phyloP scores from a whole-genome alignment of 2,797 vertebrate species.

The Harpagifer antarcticus region DNA sequence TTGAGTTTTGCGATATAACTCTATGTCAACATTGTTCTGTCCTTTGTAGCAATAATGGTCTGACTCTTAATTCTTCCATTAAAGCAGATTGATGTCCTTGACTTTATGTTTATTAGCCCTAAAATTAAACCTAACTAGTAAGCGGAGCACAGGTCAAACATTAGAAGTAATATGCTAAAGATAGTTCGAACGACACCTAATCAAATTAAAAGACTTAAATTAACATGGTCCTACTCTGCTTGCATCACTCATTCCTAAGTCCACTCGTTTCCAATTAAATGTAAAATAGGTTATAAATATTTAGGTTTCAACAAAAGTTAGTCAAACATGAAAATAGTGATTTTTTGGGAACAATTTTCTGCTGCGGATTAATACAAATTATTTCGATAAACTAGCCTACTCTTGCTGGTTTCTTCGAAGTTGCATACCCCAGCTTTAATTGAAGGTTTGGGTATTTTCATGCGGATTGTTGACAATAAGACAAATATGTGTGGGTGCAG shows the following conservation, averaged over 20 bases:
- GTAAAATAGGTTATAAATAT: too few species aligned
- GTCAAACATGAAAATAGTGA: not conserved
- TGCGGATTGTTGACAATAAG: not conserved
- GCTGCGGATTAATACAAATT: not conserved
- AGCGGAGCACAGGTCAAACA: constrained; percentile 41
- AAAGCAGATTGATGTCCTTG: constrained; percentile 54
- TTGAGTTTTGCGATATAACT: constrained; percentile 11
- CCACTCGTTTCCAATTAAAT: not conserved
- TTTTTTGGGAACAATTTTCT: constrained; percentile 10
- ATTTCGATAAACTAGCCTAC: too few species aligned
- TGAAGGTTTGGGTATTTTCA: not conserved
- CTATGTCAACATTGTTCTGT: not conserved
- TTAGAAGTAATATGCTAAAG: constrained; percentile 27
- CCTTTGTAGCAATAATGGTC: constrained; percentile 24
- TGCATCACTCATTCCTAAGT: not conserved
- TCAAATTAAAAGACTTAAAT: not conserved
- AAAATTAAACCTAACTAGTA: constrained; percentile 48
- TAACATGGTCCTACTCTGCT: not conserved
- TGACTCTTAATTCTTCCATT: constrained; percentile 36
- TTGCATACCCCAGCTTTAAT: too few species aligned
- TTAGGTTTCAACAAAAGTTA: not conserved
- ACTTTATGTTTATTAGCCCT: constrained; percentile 55
- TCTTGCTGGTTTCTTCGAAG: too few species aligned
- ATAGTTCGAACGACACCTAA: not conserved
- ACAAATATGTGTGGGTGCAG: not conserved